Evolutionary conservation across 2,113 vertebrate species (phyloP).

Genomic region (Periophthalmus modestus): DNA sequence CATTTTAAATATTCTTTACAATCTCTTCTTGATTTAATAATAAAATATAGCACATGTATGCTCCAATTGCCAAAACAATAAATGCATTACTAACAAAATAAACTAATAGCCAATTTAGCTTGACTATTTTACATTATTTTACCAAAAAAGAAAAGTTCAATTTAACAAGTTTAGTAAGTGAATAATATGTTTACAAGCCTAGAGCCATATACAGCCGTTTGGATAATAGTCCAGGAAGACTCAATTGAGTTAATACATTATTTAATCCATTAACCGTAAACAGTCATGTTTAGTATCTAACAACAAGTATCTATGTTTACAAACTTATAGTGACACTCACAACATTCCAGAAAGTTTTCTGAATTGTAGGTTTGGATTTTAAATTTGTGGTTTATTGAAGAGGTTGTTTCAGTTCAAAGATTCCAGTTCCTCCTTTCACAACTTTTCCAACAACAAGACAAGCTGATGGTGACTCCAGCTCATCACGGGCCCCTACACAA

Average conservation of each 20-base stretch:
- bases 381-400: constrained; percentile 72
- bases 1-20: not conserved
- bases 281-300: too few species aligned
- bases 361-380: too few species aligned
- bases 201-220: too few species aligned
- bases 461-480: constrained; percentile 90
- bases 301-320: too few species aligned
- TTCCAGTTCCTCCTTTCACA: constrained; percentile 92
- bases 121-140: not conserved
- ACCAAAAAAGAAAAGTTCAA: not conserved
- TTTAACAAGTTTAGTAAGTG: not conserved
- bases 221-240: too few species aligned
- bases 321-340: too few species aligned
- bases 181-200: not conserved
- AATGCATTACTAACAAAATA: not conserved
- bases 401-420: constrained; percentile 97
- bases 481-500: constrained; percentile 82
- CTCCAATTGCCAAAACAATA: not conserved
- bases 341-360: too few species aligned
- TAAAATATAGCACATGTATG: not conserved
- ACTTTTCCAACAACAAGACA: constrained; percentile 94
- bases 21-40: not conserved
- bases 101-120: too few species aligned
- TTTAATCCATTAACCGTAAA: too few species aligned
- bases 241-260: too few species aligned